Evolutionary conservation across 2,113 vertebrate genomes (phyloP).

Genomic region (Diphyllodes magnificus): DNA sequence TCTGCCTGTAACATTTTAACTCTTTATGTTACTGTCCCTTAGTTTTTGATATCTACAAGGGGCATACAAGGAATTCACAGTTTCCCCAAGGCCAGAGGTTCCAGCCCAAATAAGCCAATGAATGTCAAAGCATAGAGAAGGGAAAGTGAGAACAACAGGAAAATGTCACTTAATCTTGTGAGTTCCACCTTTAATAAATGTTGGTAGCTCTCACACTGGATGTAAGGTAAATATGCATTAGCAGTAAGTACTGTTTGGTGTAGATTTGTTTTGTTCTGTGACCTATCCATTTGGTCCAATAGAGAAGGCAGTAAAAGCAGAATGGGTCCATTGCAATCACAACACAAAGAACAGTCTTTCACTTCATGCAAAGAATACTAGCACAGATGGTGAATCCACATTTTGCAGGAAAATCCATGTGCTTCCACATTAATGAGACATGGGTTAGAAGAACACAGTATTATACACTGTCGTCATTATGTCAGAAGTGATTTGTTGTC

Average conservation of each 20-base stretch:
- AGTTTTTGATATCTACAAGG: neutral
- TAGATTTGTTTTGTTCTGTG: neutral
- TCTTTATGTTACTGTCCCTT: neutral
- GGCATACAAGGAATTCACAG: neutral
- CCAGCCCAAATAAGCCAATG: neutral
- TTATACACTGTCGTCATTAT: conserved; percentile 20
- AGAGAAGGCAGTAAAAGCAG: neutral
- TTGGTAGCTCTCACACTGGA: neutral
- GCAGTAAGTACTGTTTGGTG: neutral
- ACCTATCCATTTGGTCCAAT: neutral
- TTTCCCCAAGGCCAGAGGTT: neutral
- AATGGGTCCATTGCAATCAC: neutral
- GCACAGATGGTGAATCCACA: conserved; percentile 58
- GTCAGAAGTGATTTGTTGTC: conserved; percentile 37
- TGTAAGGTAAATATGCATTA: neutral
- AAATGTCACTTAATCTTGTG: neutral
- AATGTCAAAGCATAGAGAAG: neutral
- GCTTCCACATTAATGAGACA: conserved; percentile 44
- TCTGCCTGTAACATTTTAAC: neutral
- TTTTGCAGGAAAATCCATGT: conserved; percentile 52
- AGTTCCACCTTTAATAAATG: neutral
- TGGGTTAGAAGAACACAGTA: conserved; percentile 5
- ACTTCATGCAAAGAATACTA: conserved; percentile 2
- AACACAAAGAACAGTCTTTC: conserved; percentile 17
- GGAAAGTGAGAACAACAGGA: neutral